These are phyloP conservation scores for Lophotis ruficrista DNA, from an alignment of 2,113 vertebrate genomes.

Conservation along the genomic window DNA sequence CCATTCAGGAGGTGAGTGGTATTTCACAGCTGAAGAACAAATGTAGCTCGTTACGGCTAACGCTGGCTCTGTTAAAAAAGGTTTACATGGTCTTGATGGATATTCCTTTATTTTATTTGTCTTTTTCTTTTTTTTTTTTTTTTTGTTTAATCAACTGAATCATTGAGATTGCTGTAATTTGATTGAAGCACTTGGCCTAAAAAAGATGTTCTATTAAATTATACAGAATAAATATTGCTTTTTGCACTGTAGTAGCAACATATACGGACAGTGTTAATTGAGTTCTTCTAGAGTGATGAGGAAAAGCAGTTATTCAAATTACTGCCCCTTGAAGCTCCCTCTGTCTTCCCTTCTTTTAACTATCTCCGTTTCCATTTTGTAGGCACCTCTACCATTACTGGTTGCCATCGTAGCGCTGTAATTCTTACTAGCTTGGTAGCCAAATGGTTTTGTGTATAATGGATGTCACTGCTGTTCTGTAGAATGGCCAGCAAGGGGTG, in stretches of 20 bases:
- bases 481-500: conserved; percentile 68
- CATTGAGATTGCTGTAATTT: conserved; percentile 63
- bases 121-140: conserved; percentile 64
- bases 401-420: neutral
- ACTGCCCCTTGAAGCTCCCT: neutral
- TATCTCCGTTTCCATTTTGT: neutral
- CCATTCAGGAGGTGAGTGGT: conserved; percentile 95
- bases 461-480: conserved; percentile 6
- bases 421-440: neutral
- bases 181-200: conserved; percentile 43
- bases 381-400: neutral
- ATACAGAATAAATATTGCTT: neutral
- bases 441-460: neutral
- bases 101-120: conserved; percentile 71
- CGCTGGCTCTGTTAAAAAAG: conserved; percentile 70
- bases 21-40: conserved; percentile 77
- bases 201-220: conserved; percentile 1
- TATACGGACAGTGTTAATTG: neutral
- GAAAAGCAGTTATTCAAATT: neutral
- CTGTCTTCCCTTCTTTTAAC: neutral
- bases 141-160: conserved; percentile 67
- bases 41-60: conserved; percentile 80
- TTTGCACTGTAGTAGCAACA: neutral
- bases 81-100: conserved; percentile 61
- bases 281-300: neutral